A percentile compares a stretch with the other conserved stretches of the same genome.
Evolutionary conservation across 2,888 invertebrate genomes (phyloP).

Genomic region (Euproctis similis): DNA sequence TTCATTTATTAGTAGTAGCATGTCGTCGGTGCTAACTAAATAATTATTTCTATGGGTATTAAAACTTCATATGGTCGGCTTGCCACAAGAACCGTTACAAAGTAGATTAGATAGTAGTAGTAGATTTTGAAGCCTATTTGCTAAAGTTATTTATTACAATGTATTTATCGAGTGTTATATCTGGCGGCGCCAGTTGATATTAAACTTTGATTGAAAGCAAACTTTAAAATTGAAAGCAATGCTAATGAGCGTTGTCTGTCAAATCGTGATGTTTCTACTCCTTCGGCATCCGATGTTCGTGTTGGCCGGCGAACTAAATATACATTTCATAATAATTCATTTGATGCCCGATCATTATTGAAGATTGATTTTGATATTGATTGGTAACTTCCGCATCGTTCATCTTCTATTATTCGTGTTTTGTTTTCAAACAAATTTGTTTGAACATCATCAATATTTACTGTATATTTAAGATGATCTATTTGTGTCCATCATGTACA

Average conservation of each 20-base stretch:
- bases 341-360: conserved; percentile 54
- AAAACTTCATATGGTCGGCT: no score
- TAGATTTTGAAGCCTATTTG: no score
- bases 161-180: conserved; percentile 4
- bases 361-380: conserved; percentile 63
- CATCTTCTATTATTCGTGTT: conserved; percentile 26
- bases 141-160: no score
- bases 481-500: conserved; percentile 17
- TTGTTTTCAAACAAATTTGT: conserved; percentile 30
- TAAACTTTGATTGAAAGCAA: conserved; percentile 46
- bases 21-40: no score
- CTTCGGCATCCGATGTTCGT: conserved; percentile 11
- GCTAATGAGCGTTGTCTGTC: conserved; percentile 56
- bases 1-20: no score
- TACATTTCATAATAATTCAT: conserved; percentile 64
- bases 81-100: no score
- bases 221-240: conserved; percentile 63
- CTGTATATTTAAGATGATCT: conserved; percentile 20
- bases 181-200: conserved; percentile 24
- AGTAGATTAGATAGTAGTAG: no score
- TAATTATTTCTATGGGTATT: no score
- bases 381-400: conserved; percentile 64
- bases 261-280: conserved; percentile 39
- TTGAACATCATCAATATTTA: conserved; percentile 24
- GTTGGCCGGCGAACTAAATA: conserved; percentile 32